Percentiles rank a stretch among this genome's conserved stretches.
Evolutionary conservation across 1,140 invertebrate species (phyloP).

Genomic region (Dinoponera quadriceps): DNA sequence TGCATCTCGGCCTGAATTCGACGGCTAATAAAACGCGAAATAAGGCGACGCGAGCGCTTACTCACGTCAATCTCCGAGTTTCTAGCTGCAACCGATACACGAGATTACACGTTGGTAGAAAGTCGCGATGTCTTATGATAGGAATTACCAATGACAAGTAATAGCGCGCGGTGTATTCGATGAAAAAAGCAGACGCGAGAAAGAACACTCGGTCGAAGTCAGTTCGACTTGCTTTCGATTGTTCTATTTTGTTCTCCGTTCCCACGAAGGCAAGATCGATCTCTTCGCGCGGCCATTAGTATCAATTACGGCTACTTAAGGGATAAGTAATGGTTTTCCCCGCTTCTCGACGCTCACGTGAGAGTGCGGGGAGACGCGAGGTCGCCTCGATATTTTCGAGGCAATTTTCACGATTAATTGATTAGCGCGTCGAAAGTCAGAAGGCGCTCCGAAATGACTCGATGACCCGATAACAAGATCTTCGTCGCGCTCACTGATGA

Average conservation of each 20-base stretch:
- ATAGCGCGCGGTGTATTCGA: neutral
- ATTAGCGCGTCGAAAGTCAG: slow-evolving; percentile 16
- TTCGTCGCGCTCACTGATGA: neutral
- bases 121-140: neutral
- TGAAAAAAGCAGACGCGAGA: neutral
- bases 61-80: slow-evolving; percentile 8
- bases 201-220: neutral
- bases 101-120: slow-evolving; percentile 4
- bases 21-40: slow-evolving; percentile 19
- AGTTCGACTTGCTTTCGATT: neutral
- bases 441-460: slow-evolving; percentile 18
- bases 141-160: neutral
- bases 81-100: neutral
- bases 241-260: neutral
- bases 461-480: slow-evolving; percentile 27
- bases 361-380: neutral
- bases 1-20: neutral
- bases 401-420: slow-evolving; percentile 32
- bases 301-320: neutral
- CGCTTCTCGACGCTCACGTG: neutral
- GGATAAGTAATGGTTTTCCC: slow-evolving; percentile 21
- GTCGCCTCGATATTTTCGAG: neutral
- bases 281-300: neutral
- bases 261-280: neutral
- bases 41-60: slow-evolving; percentile 1